phyloP scores from a whole-genome alignment of 2,888 invertebrate species.

The Catonia carolina region DNA sequence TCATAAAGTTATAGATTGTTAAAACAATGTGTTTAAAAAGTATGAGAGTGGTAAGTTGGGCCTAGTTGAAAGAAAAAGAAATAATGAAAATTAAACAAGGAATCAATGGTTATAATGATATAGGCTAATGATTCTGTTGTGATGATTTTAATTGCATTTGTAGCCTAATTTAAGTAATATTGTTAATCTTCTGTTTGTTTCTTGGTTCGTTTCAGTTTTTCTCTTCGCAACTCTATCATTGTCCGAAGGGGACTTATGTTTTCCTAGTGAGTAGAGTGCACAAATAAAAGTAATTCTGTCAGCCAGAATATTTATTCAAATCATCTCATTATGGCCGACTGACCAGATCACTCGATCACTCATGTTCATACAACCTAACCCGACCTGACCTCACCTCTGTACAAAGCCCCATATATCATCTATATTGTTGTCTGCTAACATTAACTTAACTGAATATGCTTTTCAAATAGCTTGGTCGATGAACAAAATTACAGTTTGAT shows the following conservation, averaged over 20 bases:
- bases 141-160: background rate
- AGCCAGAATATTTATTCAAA: background rate
- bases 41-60: no score
- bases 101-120: no score
- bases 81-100: no score
- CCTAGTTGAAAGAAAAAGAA: no score
- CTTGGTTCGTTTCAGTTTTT: conserved; percentile 19
- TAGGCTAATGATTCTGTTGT: no score
- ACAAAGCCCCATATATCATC: conserved; percentile 6
- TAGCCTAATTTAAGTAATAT: background rate
- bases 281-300: background rate
- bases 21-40: no score
- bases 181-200: conserved; percentile 12
- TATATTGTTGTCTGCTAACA: conserved; percentile 7
- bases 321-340: conserved; percentile 1
- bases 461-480: conserved; percentile 1
- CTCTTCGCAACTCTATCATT: conserved; percentile 8
- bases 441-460: background rate
- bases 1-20: no score
- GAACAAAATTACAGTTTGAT: no score
- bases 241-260: conserved; percentile 16
- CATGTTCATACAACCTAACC: conserved; percentile 1
- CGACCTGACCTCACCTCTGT: background rate
- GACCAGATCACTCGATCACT: no score
- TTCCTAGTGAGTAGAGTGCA: conserved; percentile 16